phyloP scores from a whole-genome alignment of 2,888 invertebrate genomes.

The Lampropteryx suffumata region DNA sequence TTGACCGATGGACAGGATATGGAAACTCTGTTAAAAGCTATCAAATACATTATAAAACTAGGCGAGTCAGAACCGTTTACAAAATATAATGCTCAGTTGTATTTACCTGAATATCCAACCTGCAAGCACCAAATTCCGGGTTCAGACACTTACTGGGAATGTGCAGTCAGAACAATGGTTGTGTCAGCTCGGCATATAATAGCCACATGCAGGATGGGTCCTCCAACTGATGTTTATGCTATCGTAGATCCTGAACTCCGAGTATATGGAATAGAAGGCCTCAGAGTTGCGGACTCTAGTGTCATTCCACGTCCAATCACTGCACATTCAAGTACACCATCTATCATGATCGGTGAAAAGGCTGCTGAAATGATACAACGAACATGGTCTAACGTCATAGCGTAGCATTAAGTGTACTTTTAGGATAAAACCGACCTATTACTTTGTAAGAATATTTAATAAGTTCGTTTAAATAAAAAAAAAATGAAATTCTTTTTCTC shows the following conservation, averaged over 20 bases:
- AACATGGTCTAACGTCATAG: constrained; percentile 71
- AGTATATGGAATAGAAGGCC: constrained; percentile 84
- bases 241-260: constrained; percentile 85
- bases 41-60: constrained; percentile 84
- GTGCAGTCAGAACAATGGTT: constrained; percentile 82
- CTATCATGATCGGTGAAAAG: constrained; percentile 89
- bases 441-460: constrained; percentile 18
- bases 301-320: constrained; percentile 85
- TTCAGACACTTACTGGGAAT: constrained; percentile 87
- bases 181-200: constrained; percentile 84
- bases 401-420: constrained; percentile 22
- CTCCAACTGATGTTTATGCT: constrained; percentile 81
- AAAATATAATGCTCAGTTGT: constrained; percentile 78
- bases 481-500: no score
- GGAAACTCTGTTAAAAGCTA: constrained; percentile 81
- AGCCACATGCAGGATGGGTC: constrained; percentile 89
- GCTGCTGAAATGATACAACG: constrained; percentile 86
- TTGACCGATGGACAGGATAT: constrained; percentile 86
- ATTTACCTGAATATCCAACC: constrained; percentile 78
- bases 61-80: constrained; percentile 83
- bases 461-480: not conserved
- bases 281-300: constrained; percentile 88
- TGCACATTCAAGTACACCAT: constrained; percentile 86
- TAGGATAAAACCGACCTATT: constrained; percentile 33
- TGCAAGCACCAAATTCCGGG: constrained; percentile 77